Evolutionary conservation across 2,797 vertebrate genomes (phyloP).

Genomic region (Harpagifer antarcticus): DNA sequence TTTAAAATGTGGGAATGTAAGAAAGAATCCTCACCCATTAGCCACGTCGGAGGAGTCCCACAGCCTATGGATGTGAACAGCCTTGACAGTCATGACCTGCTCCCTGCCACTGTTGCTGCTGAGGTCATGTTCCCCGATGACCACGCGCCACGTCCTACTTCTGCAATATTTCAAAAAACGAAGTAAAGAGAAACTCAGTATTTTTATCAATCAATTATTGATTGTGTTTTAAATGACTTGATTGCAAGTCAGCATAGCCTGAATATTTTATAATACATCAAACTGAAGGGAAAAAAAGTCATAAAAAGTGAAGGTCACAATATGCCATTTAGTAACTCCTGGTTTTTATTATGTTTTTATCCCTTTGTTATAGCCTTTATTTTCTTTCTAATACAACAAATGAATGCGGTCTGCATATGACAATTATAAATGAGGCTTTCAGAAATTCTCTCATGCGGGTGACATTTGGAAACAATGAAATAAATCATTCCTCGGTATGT

Average conservation of each 20-base stretch:
- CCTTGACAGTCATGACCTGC: constrained; percentile 77
- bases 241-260: not conserved
- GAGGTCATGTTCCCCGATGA: constrained; percentile 74
- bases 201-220: not conserved
- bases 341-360: not conserved
- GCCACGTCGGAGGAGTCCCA: constrained; percentile 73
- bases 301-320: not conserved
- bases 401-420: constrained; percentile 9
- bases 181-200: constrained; percentile 1
- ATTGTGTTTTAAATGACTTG: not conserved
- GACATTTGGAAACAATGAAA: constrained; percentile 34
- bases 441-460: constrained; percentile 16
- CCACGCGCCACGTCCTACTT: constrained; percentile 48
- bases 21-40: constrained; percentile 73
- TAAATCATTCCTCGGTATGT: constrained; percentile 20
- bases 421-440: constrained; percentile 42
- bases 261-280: not conserved
- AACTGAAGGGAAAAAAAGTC: not conserved
- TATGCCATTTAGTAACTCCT: not conserved
- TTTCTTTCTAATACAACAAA: constrained; percentile 17
- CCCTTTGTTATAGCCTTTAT: constrained; percentile 1
- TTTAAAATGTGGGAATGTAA: not conserved
- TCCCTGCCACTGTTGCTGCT: constrained; percentile 72
- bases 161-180: constrained; percentile 29
- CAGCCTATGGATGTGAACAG: constrained; percentile 75